Conservation (phyloP, 2,888 invertebrate genomes). For the Phyto melanocephala region DNA sequence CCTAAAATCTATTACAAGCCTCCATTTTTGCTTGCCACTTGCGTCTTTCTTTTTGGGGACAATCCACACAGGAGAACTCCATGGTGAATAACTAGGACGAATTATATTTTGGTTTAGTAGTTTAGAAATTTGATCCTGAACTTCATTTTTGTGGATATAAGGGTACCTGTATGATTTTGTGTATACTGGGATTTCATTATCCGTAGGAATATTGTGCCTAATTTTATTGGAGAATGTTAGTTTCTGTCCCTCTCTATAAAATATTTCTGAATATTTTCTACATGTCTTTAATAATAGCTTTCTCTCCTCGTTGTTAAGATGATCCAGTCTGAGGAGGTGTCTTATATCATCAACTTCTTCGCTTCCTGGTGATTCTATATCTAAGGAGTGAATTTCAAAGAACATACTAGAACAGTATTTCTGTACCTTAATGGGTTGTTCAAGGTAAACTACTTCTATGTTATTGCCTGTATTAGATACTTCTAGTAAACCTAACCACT, state of each 20-base stretch:
- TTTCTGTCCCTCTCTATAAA: not conserved
- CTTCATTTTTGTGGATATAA: not conserved
- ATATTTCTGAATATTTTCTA: not conserved
- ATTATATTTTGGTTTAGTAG: slow-evolving; percentile 23
- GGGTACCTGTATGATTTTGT: too few species aligned
- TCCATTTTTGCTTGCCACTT: slow-evolving; percentile 21
- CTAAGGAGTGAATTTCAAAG: not conserved
- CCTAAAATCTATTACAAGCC: not conserved
- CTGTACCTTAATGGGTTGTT: slow-evolving; percentile 11
- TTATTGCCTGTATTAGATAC: not conserved
- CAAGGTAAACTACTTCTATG: not conserved
- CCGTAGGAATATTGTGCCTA: not conserved
- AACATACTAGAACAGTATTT: not conserved
- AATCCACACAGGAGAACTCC: slow-evolving; percentile 22
- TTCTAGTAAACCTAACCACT: slow-evolving; percentile 11
- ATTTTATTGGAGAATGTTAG: not conserved
- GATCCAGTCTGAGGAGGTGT: not conserved
- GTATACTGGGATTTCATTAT: too few species aligned
- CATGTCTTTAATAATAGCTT: not conserved
- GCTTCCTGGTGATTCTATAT: not conserved
- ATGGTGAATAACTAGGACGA: slow-evolving; percentile 36
- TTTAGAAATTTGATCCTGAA: not conserved
- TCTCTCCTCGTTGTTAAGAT: not conserved
- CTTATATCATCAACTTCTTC: not conserved
- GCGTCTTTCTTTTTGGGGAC: slow-evolving; percentile 43